Base-by-base conservation (phyloP, 92 coral and sea anemone genomes). In the Pocillopora meandrina region DNA sequence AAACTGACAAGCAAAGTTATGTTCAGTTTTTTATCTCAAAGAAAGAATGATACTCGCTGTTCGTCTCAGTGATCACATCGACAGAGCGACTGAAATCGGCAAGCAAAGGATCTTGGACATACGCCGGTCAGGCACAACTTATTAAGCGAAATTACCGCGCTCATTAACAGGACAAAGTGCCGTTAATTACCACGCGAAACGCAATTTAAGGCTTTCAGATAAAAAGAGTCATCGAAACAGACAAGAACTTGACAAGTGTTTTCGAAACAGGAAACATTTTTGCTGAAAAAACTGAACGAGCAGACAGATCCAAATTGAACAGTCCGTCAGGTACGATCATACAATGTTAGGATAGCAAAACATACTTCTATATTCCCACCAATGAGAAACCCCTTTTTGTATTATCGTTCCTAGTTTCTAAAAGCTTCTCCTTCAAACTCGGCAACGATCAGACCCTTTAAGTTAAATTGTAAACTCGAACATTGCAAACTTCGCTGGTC, bases 81-180 rank as follows among this genome's bases (percentile, higher is more conserved):
- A 35, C 12, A 56, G 49, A 15, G 15, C 5, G 31, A 68, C 52
- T 42, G 52, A 42, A 42, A 42, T 42, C 52, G 58, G 69, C 58
- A 34, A 67, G 2, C 17, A 64, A 66, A 33, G 8, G 20, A 17
- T 59, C 9, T 71, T 36, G 31, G 12, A 42, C 61, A 78, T 78
- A 3, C 62, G 26, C 74, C 83, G 83, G 83, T 56, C 18, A 65
- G 73, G 83, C 42, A 80, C 65, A 80, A 67, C 57, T 67, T 34
- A 66, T 67, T 80, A 67, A 67, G 17, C 65, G 5, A 33, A 80
- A 80, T 80, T 80, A 80, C 84, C 76, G 84, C 65, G 70, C 58
- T 80, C 76, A 80, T 55, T 67, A 68, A n/a, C n/a, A 65, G 14
- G 16, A 33, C 68, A 34, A 10, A 56, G 21, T 8, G 13, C 49